Evolutionary conservation across 2,113 vertebrate species (phyloP).

Genomic region (Chaetops frenatus): DNA sequence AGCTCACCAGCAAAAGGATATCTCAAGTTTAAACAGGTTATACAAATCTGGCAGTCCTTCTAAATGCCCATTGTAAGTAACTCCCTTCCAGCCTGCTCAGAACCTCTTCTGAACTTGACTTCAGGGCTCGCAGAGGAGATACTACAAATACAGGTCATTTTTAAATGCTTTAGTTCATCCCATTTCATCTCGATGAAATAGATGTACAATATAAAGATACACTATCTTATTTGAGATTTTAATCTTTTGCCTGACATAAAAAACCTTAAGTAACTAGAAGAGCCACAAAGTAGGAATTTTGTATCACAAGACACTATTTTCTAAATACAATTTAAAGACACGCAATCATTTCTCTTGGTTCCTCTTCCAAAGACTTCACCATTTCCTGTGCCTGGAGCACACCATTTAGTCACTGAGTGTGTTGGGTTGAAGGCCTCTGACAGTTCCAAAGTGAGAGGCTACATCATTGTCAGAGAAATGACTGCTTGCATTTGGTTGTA

Average conservation of each 20-base stretch:
- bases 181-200: background rate
- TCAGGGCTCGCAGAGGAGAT: background rate
- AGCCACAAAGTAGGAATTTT: background rate
- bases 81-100: background rate
- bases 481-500: background rate
- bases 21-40: background rate
- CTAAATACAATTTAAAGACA: background rate
- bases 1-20: background rate
- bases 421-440: background rate
- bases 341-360: background rate
- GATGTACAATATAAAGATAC: background rate
- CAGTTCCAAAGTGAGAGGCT: background rate
- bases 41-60: background rate
- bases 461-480: background rate
- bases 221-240: background rate
- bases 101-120: background rate
- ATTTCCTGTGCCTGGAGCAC: background rate
- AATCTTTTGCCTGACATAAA: background rate
- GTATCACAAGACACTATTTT: background rate
- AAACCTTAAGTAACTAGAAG: background rate
- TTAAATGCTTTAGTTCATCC: background rate
- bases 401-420: background rate
- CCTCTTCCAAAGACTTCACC: background rate
- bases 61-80: background rate
- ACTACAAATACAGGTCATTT: background rate